Conservation (phyloP, 1,140 invertebrate species). For the Drosophila bipectinata region DNA sequence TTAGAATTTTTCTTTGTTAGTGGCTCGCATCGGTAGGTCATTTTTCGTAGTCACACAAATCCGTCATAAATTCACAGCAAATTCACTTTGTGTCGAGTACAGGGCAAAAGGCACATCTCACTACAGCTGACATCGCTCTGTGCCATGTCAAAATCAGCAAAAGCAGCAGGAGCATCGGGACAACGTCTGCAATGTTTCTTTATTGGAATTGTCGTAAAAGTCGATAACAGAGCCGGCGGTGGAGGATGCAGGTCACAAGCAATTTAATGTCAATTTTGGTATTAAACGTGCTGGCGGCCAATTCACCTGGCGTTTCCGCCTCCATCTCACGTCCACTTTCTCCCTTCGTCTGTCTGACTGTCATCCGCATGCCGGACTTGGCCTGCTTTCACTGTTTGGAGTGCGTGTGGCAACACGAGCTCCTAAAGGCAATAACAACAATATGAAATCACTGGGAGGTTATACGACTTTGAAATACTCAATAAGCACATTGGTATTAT, state of each 20-base stretch:
- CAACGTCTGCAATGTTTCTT: slow-evolving; percentile 71
- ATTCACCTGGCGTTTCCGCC: slow-evolving; percentile 63
- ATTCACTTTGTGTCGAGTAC: slow-evolving; percentile 60
- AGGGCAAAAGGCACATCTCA: slow-evolving; percentile 38
- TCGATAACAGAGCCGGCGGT: slow-evolving; percentile 66
- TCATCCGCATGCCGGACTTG: slow-evolving; percentile 47
- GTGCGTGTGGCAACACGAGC: slow-evolving; percentile 46
- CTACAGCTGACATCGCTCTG: slow-evolving; percentile 28
- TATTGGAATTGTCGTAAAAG: slow-evolving; percentile 82
- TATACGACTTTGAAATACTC: background rate
- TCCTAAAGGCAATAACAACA: slow-evolving; percentile 17
- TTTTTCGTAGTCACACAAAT: slow-evolving; percentile 34
- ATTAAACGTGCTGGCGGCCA: slow-evolving; percentile 78
- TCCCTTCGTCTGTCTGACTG: slow-evolving; percentile 38
- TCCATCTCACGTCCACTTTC: background rate
- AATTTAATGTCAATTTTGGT: slow-evolving; percentile 82
- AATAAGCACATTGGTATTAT: background rate
- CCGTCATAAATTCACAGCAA: slow-evolving; percentile 67
- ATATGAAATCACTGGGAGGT: background rate
- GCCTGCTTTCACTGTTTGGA: slow-evolving; percentile 36
- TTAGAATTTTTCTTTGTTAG: too few species aligned
- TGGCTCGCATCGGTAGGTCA: slow-evolving; percentile 10
- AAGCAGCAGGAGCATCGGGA: slow-evolving; percentile 32
- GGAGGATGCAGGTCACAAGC: slow-evolving; percentile 70
- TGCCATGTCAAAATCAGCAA: slow-evolving; percentile 57